Conservation (phyloP, 2,888 invertebrate genomes). For the Himalopsyche anomala region DNA sequence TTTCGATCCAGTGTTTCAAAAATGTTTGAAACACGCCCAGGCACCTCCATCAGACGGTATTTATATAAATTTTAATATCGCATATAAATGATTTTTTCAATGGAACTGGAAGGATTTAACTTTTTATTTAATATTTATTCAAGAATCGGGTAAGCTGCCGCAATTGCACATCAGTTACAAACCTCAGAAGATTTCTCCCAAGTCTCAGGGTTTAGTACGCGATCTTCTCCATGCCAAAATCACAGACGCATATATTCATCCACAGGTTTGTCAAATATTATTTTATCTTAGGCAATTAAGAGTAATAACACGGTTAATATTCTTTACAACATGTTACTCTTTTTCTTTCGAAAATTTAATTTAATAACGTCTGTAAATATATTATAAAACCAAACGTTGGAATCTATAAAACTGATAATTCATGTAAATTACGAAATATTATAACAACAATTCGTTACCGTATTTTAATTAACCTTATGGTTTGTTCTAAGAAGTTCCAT, state of each 20-base stretch:
- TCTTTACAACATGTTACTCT: no score
- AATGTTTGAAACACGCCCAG: conserved; percentile 76
- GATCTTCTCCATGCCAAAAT: conserved; percentile 97
- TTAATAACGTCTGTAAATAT: no score
- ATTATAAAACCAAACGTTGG: no score
- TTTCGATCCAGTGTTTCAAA: conserved; percentile 77
- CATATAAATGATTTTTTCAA: background rate
- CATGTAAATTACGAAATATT: no score
- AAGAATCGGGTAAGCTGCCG: conserved; percentile 84
- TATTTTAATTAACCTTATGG: no score
- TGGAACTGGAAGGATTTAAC: background rate
- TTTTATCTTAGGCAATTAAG: no score
- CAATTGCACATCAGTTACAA: conserved; percentile 98
- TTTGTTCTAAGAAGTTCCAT: no score
- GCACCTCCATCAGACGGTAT: conserved; percentile 72
- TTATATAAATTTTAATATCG: background rate
- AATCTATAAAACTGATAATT: no score
- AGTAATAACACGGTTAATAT: no score
- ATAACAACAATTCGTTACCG: no score
- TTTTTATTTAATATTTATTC: background rate
- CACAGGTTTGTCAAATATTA: conserved; percentile 79
- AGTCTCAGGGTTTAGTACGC: conserved; percentile 94
- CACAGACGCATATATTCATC: conserved; percentile 97
- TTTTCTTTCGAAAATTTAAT: no score
- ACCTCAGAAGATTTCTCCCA: conserved; percentile 99